phyloP scores from a whole-genome alignment of 2,113 vertebrate species.

The Caranx melampygus region DNA sequence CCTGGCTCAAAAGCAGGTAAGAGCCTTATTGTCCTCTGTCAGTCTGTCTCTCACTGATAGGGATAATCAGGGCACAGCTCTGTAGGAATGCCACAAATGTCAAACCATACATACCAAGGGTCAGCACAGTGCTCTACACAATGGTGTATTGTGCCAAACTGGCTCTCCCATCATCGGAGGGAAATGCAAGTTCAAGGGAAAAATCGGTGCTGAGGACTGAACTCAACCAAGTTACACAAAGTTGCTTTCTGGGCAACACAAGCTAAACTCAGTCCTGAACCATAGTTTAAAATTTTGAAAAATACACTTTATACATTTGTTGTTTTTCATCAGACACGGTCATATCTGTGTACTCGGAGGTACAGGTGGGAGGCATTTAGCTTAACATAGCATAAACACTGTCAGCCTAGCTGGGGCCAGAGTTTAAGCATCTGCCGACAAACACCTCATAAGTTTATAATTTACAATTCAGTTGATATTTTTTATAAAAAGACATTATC shows the following conservation, averaged over 20 bases:
- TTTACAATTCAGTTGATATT: no score
- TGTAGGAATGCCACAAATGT: slow-evolving; percentile 66
- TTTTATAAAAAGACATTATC: no score
- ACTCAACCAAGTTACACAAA: background rate
- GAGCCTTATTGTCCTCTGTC: slow-evolving; percentile 61
- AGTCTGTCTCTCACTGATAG: slow-evolving; percentile 74
- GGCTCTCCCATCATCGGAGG: slow-evolving; percentile 28
- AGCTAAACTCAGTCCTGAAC: background rate
- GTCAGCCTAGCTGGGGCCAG: no score
- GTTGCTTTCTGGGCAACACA: background rate
- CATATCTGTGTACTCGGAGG: background rate
- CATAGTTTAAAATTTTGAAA: background rate
- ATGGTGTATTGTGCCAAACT: slow-evolving; percentile 60
- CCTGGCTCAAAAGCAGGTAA: slow-evolving; percentile 51
- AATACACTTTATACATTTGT: no score
- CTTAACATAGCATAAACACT: no score
- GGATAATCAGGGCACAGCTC: slow-evolving; percentile 58
- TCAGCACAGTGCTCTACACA: slow-evolving; percentile 52
- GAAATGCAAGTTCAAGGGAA: slow-evolving; percentile 46
- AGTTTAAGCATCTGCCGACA: no score
- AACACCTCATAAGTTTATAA: no score
- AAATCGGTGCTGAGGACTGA: slow-evolving; percentile 13
- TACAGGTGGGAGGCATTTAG: background rate
- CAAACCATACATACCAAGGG: slow-evolving; percentile 51
- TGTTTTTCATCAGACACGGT: background rate